phyloP scores from a whole-genome alignment of 2,797 vertebrate genomes.

The Halcyon smyrnensis region DNA sequence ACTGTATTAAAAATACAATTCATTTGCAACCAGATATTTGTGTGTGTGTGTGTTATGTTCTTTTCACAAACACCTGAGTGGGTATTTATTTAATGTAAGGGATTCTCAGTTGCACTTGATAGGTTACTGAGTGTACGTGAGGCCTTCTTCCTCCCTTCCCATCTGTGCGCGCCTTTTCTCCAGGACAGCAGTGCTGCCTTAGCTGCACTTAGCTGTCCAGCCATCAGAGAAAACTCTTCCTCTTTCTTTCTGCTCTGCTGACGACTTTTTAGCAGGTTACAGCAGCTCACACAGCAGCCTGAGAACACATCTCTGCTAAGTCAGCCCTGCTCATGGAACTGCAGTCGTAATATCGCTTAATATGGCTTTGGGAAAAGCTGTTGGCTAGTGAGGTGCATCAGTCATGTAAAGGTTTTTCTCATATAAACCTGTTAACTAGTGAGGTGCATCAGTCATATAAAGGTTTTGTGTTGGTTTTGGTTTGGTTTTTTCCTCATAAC shows the following conservation, averaged over 20 bases:
- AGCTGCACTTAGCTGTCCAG: not conserved
- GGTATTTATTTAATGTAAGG: not conserved
- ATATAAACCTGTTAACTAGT: not conserved
- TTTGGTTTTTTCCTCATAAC: not conserved
- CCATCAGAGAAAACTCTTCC: not conserved
- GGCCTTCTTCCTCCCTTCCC: not conserved
- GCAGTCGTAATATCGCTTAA: not conserved
- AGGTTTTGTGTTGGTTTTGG: not conserved
- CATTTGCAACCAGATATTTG: not conserved
- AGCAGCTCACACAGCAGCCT: not conserved
- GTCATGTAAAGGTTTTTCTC: not conserved
- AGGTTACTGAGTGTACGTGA: not conserved
- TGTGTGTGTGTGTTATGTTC: not conserved
- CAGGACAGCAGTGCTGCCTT: not conserved
- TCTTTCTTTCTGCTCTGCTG: not conserved
- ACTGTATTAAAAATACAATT: not conserved
- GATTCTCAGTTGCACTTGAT: not conserved
- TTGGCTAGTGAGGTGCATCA: not conserved
- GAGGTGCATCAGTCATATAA: not conserved
- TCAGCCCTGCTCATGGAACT: not conserved
- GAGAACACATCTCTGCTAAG: not conserved
- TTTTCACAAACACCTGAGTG: not conserved
- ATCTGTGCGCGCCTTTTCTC: not conserved
- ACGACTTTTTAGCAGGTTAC: not conserved
- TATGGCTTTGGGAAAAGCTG: not conserved